Evolutionary conservation across 2,888 invertebrate genomes (phyloP).

Genomic region (Anthoptus insignis): DNA sequence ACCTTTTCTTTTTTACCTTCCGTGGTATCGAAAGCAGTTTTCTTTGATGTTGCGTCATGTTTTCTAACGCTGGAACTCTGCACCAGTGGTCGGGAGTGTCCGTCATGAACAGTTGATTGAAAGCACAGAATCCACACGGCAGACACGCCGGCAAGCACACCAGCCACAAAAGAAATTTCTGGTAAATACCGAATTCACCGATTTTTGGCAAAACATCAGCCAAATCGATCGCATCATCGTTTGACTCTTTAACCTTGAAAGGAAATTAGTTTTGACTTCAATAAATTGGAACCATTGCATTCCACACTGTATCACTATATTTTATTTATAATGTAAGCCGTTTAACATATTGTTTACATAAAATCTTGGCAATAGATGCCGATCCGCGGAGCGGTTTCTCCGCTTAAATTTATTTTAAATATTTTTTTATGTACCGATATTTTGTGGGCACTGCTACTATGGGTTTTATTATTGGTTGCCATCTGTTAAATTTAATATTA

Average conservation of each 20-base stretch:
- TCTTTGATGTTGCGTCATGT: slow-evolving; percentile 86
- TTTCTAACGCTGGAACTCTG: slow-evolving; percentile 89
- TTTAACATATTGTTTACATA: slow-evolving; percentile 8
- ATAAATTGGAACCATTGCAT: background rate
- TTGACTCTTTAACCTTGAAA: slow-evolving; percentile 71
- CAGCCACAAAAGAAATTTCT: slow-evolving; percentile 94
- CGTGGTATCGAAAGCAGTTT: slow-evolving; percentile 90
- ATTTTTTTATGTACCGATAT: slow-evolving; percentile 57
- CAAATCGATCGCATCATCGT: slow-evolving; percentile 89
- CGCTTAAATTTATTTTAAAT: background rate
- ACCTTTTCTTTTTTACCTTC: slow-evolving; percentile 47
- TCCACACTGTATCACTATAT: background rate
- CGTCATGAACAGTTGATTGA: slow-evolving; percentile 97
- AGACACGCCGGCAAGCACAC: slow-evolving; percentile 96
- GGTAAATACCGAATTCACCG: slow-evolving; percentile 96
- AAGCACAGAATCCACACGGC: slow-evolving; percentile 97
- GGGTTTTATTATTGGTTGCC: slow-evolving; percentile 60
- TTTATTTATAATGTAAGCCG: background rate
- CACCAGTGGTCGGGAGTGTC: slow-evolving; percentile 97
- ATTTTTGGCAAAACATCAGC: slow-evolving; percentile 95
- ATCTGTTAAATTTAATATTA: slow-evolving; percentile 55
- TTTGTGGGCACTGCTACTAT: slow-evolving; percentile 37
- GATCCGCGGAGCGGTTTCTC: background rate
- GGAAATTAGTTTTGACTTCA: background rate
- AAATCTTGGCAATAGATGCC: slow-evolving; percentile 7